Conservation (phyloP, 2,888 invertebrate genomes). For the Idaea biselata region DNA sequence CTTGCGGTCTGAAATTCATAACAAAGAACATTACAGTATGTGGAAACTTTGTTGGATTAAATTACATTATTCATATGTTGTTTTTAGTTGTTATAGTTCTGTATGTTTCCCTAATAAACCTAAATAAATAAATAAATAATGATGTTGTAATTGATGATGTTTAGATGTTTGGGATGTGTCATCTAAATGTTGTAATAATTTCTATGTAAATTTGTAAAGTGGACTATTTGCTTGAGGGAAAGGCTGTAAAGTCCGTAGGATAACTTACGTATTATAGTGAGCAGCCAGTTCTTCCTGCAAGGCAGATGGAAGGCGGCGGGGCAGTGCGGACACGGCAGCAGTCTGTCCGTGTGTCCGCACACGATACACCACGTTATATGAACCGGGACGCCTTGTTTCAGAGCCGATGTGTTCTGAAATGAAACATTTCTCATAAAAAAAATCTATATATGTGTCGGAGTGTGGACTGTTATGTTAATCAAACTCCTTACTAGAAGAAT, state of each 20-base stretch:
- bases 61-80: neutral
- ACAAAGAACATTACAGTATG: neutral
- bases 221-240: no score
- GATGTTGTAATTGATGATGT: no score
- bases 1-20: slow-evolving; percentile 54
- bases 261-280: slow-evolving; percentile 56
- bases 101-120: no score
- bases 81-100: no score
- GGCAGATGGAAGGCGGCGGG: slow-evolving; percentile 60
- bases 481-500: no score
- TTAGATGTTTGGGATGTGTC: no score
- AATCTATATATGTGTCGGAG: no score
- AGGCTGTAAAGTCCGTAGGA: no score
- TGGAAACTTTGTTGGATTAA: neutral
- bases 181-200: no score
- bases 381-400: slow-evolving; percentile 40
- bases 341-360: slow-evolving; percentile 44
- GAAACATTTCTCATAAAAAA: slow-evolving; percentile 7
- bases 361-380: slow-evolving; percentile 68
- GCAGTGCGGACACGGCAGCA: slow-evolving; percentile 56
- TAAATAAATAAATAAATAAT: no score
- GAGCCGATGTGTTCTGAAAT: slow-evolving; percentile 29
- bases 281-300: slow-evolving; percentile 63
- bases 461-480: no score
- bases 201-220: no score